phyloP scores from a whole-genome alignment of 2,888 invertebrate species.

The Tenthredo notha region DNA sequence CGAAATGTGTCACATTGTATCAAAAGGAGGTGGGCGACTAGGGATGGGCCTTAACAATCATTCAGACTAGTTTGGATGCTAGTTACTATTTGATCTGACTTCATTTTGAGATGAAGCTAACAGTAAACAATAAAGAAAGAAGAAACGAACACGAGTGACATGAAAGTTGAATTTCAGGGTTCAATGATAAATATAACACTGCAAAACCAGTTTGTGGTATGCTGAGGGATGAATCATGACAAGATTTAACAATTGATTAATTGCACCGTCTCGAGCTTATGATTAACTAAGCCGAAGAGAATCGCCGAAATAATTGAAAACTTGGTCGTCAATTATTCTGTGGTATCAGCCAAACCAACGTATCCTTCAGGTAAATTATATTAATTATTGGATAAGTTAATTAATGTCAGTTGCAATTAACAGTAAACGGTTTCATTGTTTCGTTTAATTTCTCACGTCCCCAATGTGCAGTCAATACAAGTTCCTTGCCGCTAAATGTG shows the following conservation, averaged over 20 bases:
- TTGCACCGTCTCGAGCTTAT: background rate
- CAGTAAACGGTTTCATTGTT: slow-evolving; percentile 8
- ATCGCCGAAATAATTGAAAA: background rate
- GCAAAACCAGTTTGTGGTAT: background rate
- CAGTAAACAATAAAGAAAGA: background rate
- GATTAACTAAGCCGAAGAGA: background rate
- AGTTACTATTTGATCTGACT: background rate
- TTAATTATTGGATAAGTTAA: slow-evolving; percentile 11
- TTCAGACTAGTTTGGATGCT: background rate
- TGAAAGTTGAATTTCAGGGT: background rate
- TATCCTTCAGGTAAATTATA: background rate
- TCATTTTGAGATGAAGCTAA: background rate
- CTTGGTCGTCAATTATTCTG: background rate
- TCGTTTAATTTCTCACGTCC: slow-evolving; percentile 19
- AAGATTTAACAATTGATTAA: background rate
- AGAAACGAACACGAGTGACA: background rate
- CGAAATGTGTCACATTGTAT: too few species aligned
- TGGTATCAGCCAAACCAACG: background rate
- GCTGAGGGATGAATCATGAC: background rate
- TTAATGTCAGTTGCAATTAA: slow-evolving; percentile 13
- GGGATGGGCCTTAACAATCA: too few species aligned
- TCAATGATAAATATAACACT: background rate
- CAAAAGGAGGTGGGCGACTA: too few species aligned
- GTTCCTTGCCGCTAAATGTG: slow-evolving; percentile 15
- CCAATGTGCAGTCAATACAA: slow-evolving; percentile 23